phyloP scores from a whole-genome alignment of 2,113 vertebrate genomes.

The Macaca nemestrina region DNA sequence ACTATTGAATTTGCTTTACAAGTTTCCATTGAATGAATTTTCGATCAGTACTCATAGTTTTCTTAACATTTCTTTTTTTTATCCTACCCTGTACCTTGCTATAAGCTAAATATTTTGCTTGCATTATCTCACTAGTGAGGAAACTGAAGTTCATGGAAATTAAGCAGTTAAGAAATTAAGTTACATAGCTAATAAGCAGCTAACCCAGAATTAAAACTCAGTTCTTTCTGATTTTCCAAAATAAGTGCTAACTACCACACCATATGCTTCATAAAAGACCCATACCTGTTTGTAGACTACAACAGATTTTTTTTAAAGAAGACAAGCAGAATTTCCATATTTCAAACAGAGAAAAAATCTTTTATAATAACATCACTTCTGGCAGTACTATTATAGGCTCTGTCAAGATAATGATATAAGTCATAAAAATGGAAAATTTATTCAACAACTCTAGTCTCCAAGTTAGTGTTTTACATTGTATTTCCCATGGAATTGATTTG shows the following conservation, averaged over 20 bases:
- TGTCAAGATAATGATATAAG: not conserved
- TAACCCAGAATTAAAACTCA: slow-evolving; percentile 42
- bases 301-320: not conserved
- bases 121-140: not conserved
- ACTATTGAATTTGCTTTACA: slow-evolving; percentile 26
- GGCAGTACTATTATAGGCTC: not conserved
- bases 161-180: not conserved
- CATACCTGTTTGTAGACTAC: not conserved
- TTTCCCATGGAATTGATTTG: not conserved
- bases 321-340: not conserved
- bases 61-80: not conserved
- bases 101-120: slow-evolving; percentile 49
- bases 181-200: not conserved
- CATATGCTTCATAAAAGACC: not conserved
- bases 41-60: not conserved
- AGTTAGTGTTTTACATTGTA: not conserved
- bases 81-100: not conserved
- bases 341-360: slow-evolving; percentile 16
- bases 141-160: not conserved
- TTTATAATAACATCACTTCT: not conserved
- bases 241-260: not conserved
- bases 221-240: slow-evolving; percentile 17
- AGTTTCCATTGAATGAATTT: slow-evolving; percentile 33
- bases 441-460: not conserved
- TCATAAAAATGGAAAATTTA: not conserved